phyloP scores from a whole-genome alignment of 2,113 vertebrate genomes.

The Chaetura pelagica region DNA sequence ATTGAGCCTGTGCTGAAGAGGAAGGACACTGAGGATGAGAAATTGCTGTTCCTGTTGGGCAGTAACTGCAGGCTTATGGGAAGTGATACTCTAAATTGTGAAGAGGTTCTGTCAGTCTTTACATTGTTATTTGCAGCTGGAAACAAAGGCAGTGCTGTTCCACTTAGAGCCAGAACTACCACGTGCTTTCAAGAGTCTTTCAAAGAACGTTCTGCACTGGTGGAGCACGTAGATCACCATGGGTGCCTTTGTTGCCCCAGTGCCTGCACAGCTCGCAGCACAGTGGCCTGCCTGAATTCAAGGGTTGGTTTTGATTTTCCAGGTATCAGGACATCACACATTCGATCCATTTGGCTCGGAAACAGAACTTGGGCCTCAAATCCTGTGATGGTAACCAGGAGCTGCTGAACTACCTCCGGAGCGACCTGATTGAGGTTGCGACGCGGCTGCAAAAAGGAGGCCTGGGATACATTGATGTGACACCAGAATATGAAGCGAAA shows the following conservation, averaged over 20 bases:
- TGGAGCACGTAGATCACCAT: neutral
- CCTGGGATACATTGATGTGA: constrained; percentile 91
- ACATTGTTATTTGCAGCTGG: neutral
- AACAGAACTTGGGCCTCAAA: constrained; percentile 86
- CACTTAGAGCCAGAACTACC: neutral
- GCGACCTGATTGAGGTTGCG: constrained; percentile 94
- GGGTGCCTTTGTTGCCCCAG: neutral
- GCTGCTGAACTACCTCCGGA: constrained; percentile 89
- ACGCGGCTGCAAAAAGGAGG: constrained; percentile 94
- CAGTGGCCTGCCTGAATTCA: neutral
- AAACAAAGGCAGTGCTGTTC: neutral
- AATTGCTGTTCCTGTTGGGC: neutral
- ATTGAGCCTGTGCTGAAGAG: neutral
- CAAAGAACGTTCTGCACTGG: neutral
- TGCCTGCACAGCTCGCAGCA: neutral
- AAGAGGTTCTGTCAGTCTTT: neutral
- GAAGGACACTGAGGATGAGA: neutral
- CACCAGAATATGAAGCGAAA: constrained; percentile 86
- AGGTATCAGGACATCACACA: constrained; percentile 94
- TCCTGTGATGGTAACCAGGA: constrained; percentile 89
- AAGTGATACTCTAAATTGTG: neutral
- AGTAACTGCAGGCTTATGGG: neutral
- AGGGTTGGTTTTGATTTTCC: neutral
- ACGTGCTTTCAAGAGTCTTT: neutral
- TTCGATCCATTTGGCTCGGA: constrained; percentile 90